Evolutionary conservation across 2,113 vertebrate genomes (phyloP).

Genomic region (Gadus macrocephalus): DNA sequence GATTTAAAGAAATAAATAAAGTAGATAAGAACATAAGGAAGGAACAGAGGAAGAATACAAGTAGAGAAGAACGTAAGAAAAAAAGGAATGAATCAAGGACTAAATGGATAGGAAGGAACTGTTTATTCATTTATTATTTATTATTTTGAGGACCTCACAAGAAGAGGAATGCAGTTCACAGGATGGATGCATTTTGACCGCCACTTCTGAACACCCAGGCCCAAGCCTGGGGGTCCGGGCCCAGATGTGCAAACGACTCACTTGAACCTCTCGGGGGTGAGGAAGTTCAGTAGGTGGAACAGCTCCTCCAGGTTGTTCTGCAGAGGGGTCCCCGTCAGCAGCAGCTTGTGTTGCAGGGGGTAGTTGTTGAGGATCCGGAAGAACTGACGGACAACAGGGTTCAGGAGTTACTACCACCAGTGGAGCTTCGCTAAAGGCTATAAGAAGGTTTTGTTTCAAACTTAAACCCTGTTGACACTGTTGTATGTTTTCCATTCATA

Average conservation of each 20-base stretch:
- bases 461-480: background rate
- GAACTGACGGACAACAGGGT: conserved; percentile 73
- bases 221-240: no score
- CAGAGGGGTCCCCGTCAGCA: conserved; percentile 92
- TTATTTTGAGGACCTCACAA: background rate
- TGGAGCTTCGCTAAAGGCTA: background rate
- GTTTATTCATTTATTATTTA: background rate
- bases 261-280: conserved; percentile 94
- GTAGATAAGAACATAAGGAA: background rate
- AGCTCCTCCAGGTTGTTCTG: conserved; percentile 97
- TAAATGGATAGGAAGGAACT: background rate
- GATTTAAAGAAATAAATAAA: no score
- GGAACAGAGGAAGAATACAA: no score
- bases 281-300: conserved; percentile 95
- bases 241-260: conserved; percentile 62
- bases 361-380: conserved; percentile 95
- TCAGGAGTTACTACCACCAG: background rate
- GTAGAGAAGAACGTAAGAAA: no score
- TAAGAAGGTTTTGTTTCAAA: background rate
- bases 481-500: background rate
- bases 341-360: conserved; percentile 91
- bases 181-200: no score
- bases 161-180: background rate
- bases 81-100: background rate
- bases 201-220: no score